phyloP scores from a whole-genome alignment of 2,797 vertebrate genomes.

The Cyprinodon diabolis region DNA sequence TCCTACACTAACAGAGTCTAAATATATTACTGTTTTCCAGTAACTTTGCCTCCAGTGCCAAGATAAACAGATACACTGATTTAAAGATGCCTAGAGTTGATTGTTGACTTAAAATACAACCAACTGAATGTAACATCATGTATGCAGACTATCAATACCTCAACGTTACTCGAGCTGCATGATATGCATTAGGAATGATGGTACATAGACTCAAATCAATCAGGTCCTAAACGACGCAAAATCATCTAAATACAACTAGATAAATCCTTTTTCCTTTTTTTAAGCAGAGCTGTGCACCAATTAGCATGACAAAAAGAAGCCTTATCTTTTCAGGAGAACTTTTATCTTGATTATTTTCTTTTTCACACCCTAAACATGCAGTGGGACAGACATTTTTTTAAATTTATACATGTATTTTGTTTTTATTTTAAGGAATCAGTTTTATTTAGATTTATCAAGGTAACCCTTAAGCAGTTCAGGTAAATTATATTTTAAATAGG shows the following conservation, averaged over 20 bases:
- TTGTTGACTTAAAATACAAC: constrained; percentile 61
- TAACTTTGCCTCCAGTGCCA: constrained; percentile 31
- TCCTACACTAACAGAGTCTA: constrained; percentile 28
- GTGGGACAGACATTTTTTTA: neutral
- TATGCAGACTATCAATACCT: constrained; percentile 69
- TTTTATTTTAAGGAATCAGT: neutral
- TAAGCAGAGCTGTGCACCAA: constrained; percentile 1
- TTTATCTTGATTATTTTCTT: neutral
- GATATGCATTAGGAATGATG: constrained; percentile 35
- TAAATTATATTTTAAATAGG: neutral
- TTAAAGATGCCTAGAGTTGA: constrained; percentile 38
- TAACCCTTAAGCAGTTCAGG: neutral
- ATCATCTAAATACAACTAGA: constrained; percentile 65
- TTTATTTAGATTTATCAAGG: neutral
- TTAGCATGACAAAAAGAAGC: neutral
- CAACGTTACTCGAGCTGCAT: constrained; percentile 64
- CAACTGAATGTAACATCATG: constrained; percentile 53
- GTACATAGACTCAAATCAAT: constrained; percentile 47
- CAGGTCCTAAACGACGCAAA: constrained; percentile 55
- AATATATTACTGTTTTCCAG: neutral
- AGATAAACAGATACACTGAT: constrained; percentile 32
- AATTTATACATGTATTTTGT: no score
- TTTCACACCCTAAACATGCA: neutral
- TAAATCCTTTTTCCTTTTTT: neutral
- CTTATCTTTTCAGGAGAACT: neutral